Evolutionary conservation across 2,888 invertebrate species (phyloP), one percentile per base, ranked within the genome.

Genomic region (Dryobota labecula): DNA sequence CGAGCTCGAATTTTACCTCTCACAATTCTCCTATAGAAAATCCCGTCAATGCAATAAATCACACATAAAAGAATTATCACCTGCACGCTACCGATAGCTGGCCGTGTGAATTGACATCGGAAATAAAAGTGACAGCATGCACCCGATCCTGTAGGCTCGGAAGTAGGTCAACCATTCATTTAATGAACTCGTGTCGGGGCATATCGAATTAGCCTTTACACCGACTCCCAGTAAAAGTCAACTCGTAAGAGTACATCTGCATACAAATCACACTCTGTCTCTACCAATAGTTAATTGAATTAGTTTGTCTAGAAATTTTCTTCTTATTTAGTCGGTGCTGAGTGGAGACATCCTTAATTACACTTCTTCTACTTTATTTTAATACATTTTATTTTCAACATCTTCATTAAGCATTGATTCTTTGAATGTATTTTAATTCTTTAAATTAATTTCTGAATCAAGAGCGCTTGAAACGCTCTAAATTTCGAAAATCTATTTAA

Each of bases 51-150:
- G 64, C 56, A 54, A 63, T 67, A 60, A 73, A 83, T 84, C 67
- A 51, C 54, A 51, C 47, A 60, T 56, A 62, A 68, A 45, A 15
- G 20, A 60, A 82, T 82, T 77, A 68, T 62, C 38, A 70, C 72
- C 73, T 73, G 36, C 56, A 62, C 18, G 54, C 38, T 36, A 53
- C 62, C 47, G 41, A 79, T 68, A 66, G 70, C 62, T 57, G 36
- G 70, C 65, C 36, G 68, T 72, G 70, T 80, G 70, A 78, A 83
- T 77, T 72, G 69, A 72, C 73, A 69, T 84, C 78, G 85, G 84
- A 86, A 84, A 84, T 84, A 76, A 82, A 84, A 84, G 82, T 84
- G 88, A 85, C 84, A 86, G 47, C 78, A 78, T 81, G 78, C 82
- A 77, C 79, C 79, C 83, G 78, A 87, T 84, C 78, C 82, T 72